phyloP scores from a whole-genome alignment of 2,797 vertebrate species.

The Furcifer pardalis region DNA sequence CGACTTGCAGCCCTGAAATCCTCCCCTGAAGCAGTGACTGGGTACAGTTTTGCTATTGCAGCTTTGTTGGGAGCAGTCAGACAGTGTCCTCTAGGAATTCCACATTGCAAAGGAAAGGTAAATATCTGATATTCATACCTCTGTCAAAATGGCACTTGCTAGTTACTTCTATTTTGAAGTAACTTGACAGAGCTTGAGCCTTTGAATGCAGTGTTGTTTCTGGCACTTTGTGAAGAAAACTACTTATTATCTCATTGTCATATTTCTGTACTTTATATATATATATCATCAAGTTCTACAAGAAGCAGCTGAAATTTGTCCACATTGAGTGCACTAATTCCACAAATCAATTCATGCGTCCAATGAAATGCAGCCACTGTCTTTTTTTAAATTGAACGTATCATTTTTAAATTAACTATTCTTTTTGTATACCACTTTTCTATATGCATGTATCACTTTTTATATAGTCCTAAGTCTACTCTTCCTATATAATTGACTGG shows the following conservation, averaged over 20 bases:
- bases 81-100: slow-evolving; percentile 89
- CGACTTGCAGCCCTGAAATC: slow-evolving; percentile 83
- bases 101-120: slow-evolving; percentile 90
- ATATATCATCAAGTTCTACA: background rate
- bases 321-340: background rate
- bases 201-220: background rate
- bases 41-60: slow-evolving; percentile 87
- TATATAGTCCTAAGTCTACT: too few species aligned
- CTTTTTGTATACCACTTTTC: background rate
- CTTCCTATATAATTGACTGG: background rate
- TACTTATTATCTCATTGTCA: background rate
- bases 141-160: background rate
- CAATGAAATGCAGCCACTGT: background rate
- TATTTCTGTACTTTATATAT: background rate
- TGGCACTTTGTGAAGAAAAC: background rate
- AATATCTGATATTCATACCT: slow-evolving; percentile 12
- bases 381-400: background rate
- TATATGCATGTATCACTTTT: background rate
- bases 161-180: background rate
- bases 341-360: background rate
- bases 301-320: background rate
- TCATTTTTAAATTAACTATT: background rate
- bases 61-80: slow-evolving; percentile 88
- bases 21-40: slow-evolving; percentile 88
- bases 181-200: background rate